Percentiles rank a stretch among this genome's conserved stretches.
Conservation (phyloP, 2,113 vertebrate genomes). For the Amblyornis subalaris region DNA sequence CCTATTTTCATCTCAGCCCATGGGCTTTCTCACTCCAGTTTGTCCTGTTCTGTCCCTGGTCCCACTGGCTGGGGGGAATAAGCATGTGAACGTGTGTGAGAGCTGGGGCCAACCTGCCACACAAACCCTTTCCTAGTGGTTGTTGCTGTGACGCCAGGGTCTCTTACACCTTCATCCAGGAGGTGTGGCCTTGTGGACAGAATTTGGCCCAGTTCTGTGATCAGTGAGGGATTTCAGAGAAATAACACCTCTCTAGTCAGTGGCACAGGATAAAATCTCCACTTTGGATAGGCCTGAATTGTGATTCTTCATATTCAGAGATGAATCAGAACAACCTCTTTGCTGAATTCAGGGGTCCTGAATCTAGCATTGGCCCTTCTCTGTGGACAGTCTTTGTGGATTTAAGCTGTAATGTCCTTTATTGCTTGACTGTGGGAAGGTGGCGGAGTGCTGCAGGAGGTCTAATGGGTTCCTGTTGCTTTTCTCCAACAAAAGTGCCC, state of each 20-base stretch:
- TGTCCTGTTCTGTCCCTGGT: not conserved
- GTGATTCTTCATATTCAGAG: accelerated
- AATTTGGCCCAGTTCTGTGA: not conserved
- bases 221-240: not conserved
- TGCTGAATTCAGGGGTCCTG: not conserved
- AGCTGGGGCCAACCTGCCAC: not conserved
- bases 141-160: not conserved
- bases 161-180: not conserved
- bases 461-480: not conserved
- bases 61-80: accelerated
- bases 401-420: not conserved
- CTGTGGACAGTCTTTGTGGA: not conserved
- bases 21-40: not conserved
- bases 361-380: not conserved
- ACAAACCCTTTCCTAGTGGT: not conserved
- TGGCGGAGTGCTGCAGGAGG: not conserved
- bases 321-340: not conserved
- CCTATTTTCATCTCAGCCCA: not conserved
- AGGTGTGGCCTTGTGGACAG: not conserved
- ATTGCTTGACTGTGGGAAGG: not conserved
- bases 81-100: accelerated
- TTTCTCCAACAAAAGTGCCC: not conserved
- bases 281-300: not conserved
- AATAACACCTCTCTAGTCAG: not conserved
- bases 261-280: not conserved